A percentile compares a stretch with the other conserved stretches of the same genome.
Evolutionary conservation across 2,797 vertebrate genomes (phyloP).

Genomic region (Chloroceryle amazona): DNA sequence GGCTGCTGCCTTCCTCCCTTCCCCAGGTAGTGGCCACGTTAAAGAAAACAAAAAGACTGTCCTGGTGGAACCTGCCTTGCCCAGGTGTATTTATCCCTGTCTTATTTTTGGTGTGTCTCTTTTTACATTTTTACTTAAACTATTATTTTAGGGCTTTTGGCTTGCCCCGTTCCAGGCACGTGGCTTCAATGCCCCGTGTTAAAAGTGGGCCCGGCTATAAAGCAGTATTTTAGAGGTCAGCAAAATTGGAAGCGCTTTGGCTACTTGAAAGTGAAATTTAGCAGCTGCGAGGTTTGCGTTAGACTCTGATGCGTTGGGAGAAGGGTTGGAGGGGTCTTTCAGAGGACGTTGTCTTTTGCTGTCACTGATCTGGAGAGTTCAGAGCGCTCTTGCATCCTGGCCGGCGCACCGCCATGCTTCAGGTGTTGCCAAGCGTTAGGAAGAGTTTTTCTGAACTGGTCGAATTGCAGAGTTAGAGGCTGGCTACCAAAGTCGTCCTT

Average conservation of each 20-base stretch:
- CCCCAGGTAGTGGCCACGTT: constrained; percentile 52
- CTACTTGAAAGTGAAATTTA: constrained; percentile 49
- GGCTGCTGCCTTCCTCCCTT: not conserved
- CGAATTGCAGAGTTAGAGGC: constrained; percentile 60
- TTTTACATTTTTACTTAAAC: constrained; percentile 35
- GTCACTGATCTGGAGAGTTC: not conserved
- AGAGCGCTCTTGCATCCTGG: constrained; percentile 18
- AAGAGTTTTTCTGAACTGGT: constrained; percentile 49
- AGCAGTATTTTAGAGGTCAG: constrained; percentile 48
- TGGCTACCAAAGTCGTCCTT: constrained; percentile 81
- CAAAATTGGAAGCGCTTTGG: constrained; percentile 57
- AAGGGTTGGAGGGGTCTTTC: not conserved
- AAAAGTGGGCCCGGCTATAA: not conserved
- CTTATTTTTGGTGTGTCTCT: constrained; percentile 63
- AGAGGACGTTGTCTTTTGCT: constrained; percentile 1
- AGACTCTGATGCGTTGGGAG: not conserved
- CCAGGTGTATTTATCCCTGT: constrained; percentile 36
- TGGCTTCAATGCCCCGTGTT: not conserved
- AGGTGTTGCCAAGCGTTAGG: constrained; percentile 1
- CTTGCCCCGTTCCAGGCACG: constrained; percentile 7
- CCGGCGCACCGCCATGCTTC: not conserved
- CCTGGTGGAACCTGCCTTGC: constrained; percentile 59
- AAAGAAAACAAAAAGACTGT: constrained; percentile 37
- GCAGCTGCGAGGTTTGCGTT: constrained; percentile 33
- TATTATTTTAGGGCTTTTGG: constrained; percentile 59